A percentile compares a stretch with the other conserved stretches of the same genome.
phyloP scores from a whole-genome alignment of 2,113 vertebrate genomes.

The Dasyornis broadbenti region DNA sequence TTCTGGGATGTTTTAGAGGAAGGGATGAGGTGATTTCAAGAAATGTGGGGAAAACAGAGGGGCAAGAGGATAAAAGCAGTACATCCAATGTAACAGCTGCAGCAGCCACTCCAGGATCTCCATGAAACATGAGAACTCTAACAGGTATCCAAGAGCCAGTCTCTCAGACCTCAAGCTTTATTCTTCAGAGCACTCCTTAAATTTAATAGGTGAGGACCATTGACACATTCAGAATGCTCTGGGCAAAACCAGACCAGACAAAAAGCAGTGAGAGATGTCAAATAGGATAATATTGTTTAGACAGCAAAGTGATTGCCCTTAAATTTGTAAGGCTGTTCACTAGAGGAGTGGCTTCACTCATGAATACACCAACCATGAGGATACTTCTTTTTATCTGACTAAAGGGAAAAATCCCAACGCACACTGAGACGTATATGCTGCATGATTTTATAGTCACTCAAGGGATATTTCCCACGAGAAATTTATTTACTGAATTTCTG shows the following conservation, averaged over 20 bases:
- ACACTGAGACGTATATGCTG: neutral
- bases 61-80: neutral
- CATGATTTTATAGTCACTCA: neutral
- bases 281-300: neutral
- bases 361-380: neutral
- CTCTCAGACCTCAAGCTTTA: neutral
- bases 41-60: neutral
- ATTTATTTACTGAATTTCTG: neutral
- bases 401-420: neutral
- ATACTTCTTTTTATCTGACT: neutral
- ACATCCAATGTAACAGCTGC: rapidly evolving
- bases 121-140: neutral
- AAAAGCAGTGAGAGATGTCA: neutral
- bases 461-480: neutral
- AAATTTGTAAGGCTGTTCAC: neutral
- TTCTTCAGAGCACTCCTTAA: neutral
- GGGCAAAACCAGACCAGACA: neutral
- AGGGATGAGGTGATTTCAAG: neutral
- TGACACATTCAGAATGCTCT: rapidly evolving
- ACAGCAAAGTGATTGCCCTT: neutral
- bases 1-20: neutral
- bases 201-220: neutral
- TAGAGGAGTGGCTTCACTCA: neutral
- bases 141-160: neutral
- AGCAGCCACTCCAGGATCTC: neutral